Evolutionary conservation across 2,113 vertebrate genomes (phyloP).

Genomic region (Abramis brama): DNA sequence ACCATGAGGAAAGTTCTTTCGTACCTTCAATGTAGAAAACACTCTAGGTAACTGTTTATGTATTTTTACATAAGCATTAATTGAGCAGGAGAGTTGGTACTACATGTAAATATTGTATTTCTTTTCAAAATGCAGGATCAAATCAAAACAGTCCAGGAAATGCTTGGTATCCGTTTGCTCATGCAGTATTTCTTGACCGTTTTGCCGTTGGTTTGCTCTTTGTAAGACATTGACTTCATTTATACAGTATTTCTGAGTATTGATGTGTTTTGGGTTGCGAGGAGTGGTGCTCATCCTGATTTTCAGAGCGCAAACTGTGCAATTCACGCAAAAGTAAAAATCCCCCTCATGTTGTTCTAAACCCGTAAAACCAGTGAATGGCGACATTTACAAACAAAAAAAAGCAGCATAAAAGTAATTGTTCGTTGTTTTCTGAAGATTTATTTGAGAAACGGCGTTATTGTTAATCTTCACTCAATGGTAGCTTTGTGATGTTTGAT

Average conservation of each 20-base stretch:
- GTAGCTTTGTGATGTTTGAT: background rate
- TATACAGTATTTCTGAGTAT: constrained; percentile 55
- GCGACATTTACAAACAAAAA: background rate
- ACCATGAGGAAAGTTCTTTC: constrained; percentile 58
- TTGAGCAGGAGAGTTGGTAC: constrained; percentile 64
- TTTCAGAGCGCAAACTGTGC: constrained; percentile 17
- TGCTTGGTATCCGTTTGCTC: constrained; percentile 53
- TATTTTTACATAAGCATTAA: constrained; percentile 65
- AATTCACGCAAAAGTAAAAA: background rate
- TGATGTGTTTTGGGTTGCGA: constrained; percentile 60
- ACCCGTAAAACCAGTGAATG: background rate
- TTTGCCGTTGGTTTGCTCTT: constrained; percentile 67
- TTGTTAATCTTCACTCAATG: background rate
- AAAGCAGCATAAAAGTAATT: background rate
- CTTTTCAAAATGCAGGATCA: constrained; percentile 56
- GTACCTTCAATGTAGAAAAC: constrained; percentile 63
- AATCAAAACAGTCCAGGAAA: constrained; percentile 62
- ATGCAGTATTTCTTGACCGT: constrained; percentile 62
- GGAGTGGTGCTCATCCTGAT: constrained; percentile 58
- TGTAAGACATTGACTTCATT: constrained; percentile 65
- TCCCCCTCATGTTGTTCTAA: background rate
- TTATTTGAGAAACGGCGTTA: background rate
- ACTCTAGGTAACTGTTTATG: constrained; percentile 55
- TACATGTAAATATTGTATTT: constrained; percentile 70
- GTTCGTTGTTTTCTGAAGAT: background rate